Evolutionary conservation across 1,140 invertebrate species (phyloP).

Genomic region (Ceratina australensis): DNA sequence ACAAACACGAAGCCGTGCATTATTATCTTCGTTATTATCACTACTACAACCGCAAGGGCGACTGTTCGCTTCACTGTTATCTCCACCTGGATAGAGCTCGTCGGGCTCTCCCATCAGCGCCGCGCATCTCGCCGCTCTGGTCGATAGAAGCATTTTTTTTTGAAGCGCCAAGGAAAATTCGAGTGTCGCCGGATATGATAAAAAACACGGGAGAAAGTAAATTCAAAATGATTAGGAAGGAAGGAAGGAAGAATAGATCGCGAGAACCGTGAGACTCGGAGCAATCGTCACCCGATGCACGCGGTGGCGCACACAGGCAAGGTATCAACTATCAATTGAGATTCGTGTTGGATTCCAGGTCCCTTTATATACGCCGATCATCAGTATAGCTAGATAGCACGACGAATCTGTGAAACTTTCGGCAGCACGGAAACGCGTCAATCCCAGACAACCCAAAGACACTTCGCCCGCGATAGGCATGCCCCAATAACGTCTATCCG

Average conservation of each 20-base stretch:
- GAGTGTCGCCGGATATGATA: too few species aligned
- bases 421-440: slow-evolving; percentile 73
- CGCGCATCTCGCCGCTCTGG: slow-evolving; percentile 71
- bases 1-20: slow-evolving; percentile 36
- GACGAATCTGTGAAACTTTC: slow-evolving; percentile 35
- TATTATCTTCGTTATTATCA: too few species aligned
- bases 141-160: slow-evolving; percentile 68
- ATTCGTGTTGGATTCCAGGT: slow-evolving; percentile 44
- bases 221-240: background rate
- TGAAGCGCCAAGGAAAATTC: background rate
- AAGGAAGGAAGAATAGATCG: background rate
- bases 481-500: slow-evolving; percentile 70
- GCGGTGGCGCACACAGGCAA: slow-evolving; percentile 9
- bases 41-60: too few species aligned
- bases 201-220: background rate
- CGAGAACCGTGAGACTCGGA: background rate
- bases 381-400: slow-evolving; percentile 44
- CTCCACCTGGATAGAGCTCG: slow-evolving; percentile 73
- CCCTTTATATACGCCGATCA: slow-evolving; percentile 68
- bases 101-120: slow-evolving; percentile 75
- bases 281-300: slow-evolving; percentile 40
- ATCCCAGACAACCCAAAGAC: slow-evolving; percentile 66
- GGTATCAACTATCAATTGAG: slow-evolving; percentile 60
- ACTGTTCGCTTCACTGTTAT: background rate
- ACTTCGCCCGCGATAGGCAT: slow-evolving; percentile 39